Evolutionary conservation across 2,888 invertebrate species (phyloP).

Genomic region (Stegana nigrithorax): DNA sequence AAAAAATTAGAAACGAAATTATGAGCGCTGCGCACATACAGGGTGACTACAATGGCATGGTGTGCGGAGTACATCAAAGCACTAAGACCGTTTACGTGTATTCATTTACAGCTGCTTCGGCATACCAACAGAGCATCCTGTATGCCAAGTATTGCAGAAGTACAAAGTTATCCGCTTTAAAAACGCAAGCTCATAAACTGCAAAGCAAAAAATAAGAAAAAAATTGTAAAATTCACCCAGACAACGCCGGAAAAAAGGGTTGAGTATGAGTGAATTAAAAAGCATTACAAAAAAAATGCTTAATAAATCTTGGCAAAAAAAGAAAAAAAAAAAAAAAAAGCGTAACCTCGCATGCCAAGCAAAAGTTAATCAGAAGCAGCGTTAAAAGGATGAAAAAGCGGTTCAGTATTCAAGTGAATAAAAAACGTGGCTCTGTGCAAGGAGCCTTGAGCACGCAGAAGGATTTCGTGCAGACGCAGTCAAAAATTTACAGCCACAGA

Average conservation of each 20-base stretch:
- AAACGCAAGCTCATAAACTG: constrained; percentile 46
- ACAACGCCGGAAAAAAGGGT: constrained; percentile 51
- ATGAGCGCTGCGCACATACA: constrained; percentile 27
- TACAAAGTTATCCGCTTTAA: constrained; percentile 48
- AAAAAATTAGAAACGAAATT: constrained; percentile 37
- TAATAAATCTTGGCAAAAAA: too few relatives aligned
- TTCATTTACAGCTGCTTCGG: too few relatives aligned
- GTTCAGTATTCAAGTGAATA: constrained; percentile 37
- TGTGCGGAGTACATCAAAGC: too few relatives aligned
- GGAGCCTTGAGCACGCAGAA: neutral
- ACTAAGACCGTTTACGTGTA: too few relatives aligned
- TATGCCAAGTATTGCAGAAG: constrained; percentile 25
- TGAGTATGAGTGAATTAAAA: constrained; percentile 47
- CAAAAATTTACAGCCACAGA: constrained; percentile 19
- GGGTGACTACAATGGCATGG: constrained; percentile 29
- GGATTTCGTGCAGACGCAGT: too few relatives aligned
- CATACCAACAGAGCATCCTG: constrained; percentile 39
- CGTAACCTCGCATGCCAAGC: constrained; percentile 54
- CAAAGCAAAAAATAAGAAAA: constrained; percentile 35
- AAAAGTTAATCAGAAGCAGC: constrained; percentile 62
- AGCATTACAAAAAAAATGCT: constrained; percentile 16
- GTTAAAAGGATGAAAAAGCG: constrained; percentile 30
- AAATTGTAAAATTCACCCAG: constrained; percentile 48
- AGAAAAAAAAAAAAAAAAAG: constrained; percentile 35
- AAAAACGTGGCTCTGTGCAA: constrained; percentile 6